These are phyloP conservation scores for Phenganax subtilis DNA, from an alignment of 92 coral and sea anemone species.

Conservation along the genomic window DNA sequence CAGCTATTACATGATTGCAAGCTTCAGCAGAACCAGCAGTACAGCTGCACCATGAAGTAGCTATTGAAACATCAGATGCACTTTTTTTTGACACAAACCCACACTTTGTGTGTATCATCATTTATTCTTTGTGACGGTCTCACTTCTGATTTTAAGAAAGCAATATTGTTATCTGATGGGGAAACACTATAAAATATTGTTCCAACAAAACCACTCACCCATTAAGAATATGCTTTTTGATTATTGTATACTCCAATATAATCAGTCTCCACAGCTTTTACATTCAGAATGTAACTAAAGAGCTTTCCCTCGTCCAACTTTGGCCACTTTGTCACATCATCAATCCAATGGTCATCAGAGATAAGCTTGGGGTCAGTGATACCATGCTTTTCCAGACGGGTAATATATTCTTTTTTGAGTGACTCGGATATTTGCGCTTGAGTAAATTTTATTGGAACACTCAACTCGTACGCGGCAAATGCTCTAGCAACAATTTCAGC, in stretches of 20 bases:
- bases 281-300: constrained; percentile 28
- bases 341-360: constrained; percentile 24
- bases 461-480: too few relatives aligned
- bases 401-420: constrained; percentile 16
- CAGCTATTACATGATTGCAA: constrained; percentile 15
- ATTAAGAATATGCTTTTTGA: not conserved
- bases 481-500: too few relatives aligned
- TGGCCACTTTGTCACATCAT: constrained; percentile 22
- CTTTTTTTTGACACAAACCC: constrained; percentile 49
- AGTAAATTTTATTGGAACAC: too few relatives aligned
- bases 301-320: constrained; percentile 39
- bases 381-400: constrained; percentile 2
- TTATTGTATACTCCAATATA: not conserved
- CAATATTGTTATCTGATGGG: constrained; percentile 15
- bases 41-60: constrained; percentile 4
- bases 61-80: not conserved
- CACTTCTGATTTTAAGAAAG: constrained; percentile 34
- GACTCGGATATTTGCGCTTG: not conserved
- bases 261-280: constrained; percentile 42
- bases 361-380: constrained; percentile 8
- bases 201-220: not conserved
- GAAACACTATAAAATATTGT: not conserved
- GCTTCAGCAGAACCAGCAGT: constrained; percentile 9
- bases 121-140: constrained; percentile 46
- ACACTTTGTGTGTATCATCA: constrained; percentile 47